Conservation (phyloP, 2,113 vertebrate genomes). For the Pachycephala philippinensis region DNA sequence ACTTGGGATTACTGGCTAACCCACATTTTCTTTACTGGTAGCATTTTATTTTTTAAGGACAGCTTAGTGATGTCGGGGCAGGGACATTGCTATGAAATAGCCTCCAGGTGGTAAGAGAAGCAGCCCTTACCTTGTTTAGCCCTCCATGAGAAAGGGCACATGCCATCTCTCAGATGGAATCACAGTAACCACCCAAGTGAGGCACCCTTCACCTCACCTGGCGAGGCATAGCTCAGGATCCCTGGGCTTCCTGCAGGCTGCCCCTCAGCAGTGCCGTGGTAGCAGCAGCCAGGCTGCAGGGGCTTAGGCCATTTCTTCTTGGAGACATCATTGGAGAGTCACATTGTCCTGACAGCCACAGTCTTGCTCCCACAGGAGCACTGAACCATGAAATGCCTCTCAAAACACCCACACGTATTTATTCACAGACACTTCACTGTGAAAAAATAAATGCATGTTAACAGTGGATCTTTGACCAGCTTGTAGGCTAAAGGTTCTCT, state of each 20-base stretch:
- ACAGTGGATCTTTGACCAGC: background rate
- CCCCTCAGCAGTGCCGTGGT: background rate
- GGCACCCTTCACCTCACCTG: background rate
- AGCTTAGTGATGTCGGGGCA: background rate
- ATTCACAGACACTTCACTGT: background rate
- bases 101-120: background rate
- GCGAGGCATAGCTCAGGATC: background rate
- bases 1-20: background rate
- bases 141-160: fast-evolving
- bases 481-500: background rate
- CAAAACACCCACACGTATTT: background rate
- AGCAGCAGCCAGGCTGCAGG: background rate
- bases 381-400: background rate
- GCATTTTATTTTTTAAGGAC: background rate
- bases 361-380: background rate
- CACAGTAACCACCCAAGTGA: background rate
- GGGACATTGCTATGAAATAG: background rate
- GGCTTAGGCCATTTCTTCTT: background rate
- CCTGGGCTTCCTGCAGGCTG: background rate
- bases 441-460: background rate
- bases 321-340: background rate
- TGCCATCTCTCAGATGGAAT: background rate
- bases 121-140: background rate
- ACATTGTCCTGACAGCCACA: background rate
- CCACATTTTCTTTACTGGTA: background rate